Base-by-base conservation (phyloP, 2,113 vertebrate species). In the Aix galericulata region DNA sequence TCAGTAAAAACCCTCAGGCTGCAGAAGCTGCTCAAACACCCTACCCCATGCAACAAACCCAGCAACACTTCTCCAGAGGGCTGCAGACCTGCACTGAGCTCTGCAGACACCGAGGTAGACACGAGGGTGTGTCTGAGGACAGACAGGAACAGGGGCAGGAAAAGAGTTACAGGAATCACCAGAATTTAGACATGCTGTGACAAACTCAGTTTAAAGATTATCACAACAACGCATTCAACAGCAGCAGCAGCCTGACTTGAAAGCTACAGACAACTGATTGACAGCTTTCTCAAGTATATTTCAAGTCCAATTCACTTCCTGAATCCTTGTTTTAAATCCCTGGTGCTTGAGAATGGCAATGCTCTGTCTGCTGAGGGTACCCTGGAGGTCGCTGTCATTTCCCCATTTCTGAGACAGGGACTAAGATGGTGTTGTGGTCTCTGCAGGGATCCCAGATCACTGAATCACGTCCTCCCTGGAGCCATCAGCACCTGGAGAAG, bases 341-440 rank as follows among this genome's bases (percentile, higher is more conserved):
- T 78, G 38, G 20, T 58, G 78, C 26, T 50, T 79, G 71, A 83
- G 77, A 60, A 56, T 11, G 44, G 40, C 86, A 74, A 14, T 34
- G 17, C 38, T 55, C 62, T 82, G 60, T 48, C 40, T 88, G 0
- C 2, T 34, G n/a, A 64, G 34, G 20, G 36, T 68, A 64, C 42
- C 20, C 18, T 27, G 34, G 23, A 55, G 36, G 38, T 90, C 7
- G 1, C n/a, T 67, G 80, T 48, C 66, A 66, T 46, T 75, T 82
- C 48, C 25, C 75, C 38, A 14, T 53, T 64, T 52, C 74, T 60
- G 27, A 32, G 38, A 78, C 20, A 82, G 25, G 34, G 17, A 72
- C 27, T 38, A 58, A 82, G 42, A 31, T 0, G 1, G 53, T 11
- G 20, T 25, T 1, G 0, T 18, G 36, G 34, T 73, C 40, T 79